phyloP scores from a whole-genome alignment of 2,888 invertebrate species.

The Prosopocoilus inquinatus region DNA sequence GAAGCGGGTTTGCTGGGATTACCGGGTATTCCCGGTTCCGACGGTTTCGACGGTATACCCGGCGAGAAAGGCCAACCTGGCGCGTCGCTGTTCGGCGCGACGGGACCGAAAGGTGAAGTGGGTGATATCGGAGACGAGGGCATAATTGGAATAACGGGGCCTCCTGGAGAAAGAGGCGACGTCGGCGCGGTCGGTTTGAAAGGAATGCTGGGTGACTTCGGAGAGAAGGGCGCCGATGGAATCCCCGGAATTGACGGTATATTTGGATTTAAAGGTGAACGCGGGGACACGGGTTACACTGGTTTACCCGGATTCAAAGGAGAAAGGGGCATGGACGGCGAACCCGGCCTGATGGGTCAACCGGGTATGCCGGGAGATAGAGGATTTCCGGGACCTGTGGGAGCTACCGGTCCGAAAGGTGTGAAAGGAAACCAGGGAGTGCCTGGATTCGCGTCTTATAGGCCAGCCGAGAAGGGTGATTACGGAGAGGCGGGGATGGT shows the following conservation, averaged over 20 bases:
- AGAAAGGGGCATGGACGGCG: conserved; percentile 56
- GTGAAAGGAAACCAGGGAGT: conserved; percentile 17
- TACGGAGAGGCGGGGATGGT: conserved; percentile 56
- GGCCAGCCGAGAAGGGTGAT: conserved; percentile 53
- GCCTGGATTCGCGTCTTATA: conserved; percentile 45
- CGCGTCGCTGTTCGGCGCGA: conserved; percentile 36
- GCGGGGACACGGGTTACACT: conserved; percentile 53
- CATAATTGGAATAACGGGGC: conserved; percentile 32
- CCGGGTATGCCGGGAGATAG: conserved; percentile 46
- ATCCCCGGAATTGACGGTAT: conserved; percentile 26
- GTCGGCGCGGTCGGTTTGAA: conserved; percentile 32
- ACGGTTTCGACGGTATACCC: conserved; percentile 58
- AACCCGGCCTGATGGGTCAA: conserved; percentile 25
- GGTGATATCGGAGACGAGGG: conserved; percentile 61
- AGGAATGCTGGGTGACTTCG: conserved; percentile 58
- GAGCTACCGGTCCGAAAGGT: conserved; percentile 32
- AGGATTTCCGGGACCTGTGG: conserved; percentile 48
- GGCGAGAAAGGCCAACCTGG: conserved; percentile 54
- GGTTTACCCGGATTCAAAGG: conserved; percentile 55
- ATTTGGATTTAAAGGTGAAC: conserved; percentile 54
- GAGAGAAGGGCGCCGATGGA: conserved; percentile 49
- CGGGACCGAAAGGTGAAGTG: conserved; percentile 58
- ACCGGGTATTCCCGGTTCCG: conserved; percentile 56
- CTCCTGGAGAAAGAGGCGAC: conserved; percentile 28
- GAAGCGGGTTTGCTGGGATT: conserved; percentile 52